Evolutionary conservation across 2,888 invertebrate genomes (phyloP).

Genomic region (Drosophila buzzatii): DNA sequence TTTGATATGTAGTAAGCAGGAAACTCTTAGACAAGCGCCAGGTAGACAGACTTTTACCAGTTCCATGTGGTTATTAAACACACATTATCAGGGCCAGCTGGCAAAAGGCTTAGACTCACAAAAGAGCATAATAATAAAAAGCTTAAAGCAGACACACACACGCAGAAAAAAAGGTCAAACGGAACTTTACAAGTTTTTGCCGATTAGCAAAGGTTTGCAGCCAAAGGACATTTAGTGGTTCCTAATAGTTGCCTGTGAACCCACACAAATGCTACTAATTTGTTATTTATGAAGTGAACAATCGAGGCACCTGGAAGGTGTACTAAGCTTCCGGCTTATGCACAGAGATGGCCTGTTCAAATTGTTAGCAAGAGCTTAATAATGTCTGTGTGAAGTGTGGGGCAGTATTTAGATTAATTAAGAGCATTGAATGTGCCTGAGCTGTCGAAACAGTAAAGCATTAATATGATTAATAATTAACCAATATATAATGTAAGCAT

Average conservation of each 20-base stretch:
- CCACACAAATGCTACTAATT: slow-evolving; percentile 64
- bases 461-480: neutral
- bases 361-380: neutral
- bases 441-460: neutral
- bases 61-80: slow-evolving; percentile 43
- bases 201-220: slow-evolving; percentile 38
- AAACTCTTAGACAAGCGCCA: slow-evolving; percentile 14
- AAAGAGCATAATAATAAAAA: slow-evolving; percentile 24
- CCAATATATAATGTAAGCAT: no score
- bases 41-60: slow-evolving; percentile 29
- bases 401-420: neutral
- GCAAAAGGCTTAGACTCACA: slow-evolving; percentile 9
- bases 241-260: slow-evolving; percentile 52
- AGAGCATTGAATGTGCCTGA: neutral
- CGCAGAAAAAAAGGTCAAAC: slow-evolving; percentile 9
- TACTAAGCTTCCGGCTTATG: slow-evolving; percentile 37
- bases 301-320: slow-evolving; percentile 34
- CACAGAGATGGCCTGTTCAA: neutral
- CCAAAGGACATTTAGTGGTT: slow-evolving; percentile 5
- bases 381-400: neutral
- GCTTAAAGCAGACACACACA: slow-evolving; percentile 9
- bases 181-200: slow-evolving; percentile 23
- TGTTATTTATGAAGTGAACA: slow-evolving; percentile 63
- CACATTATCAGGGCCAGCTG: slow-evolving; percentile 45
- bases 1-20: slow-evolving; percentile 49